Percentiles rank a stretch among this genome's conserved stretches.
Conservation (phyloP, 1,140 invertebrate genomes). For the Babylonia areolata region DNA sequence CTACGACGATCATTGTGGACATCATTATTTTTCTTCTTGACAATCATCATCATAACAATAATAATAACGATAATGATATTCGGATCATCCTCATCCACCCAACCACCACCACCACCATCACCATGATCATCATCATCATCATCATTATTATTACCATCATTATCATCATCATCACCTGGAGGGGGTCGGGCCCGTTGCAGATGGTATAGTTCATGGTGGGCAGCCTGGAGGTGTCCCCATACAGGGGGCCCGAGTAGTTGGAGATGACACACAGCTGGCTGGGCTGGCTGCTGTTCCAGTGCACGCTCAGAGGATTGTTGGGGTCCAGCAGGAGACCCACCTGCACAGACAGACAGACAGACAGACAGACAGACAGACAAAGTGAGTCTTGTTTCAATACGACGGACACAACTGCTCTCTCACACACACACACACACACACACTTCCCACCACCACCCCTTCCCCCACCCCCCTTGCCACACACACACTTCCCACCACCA, state of each 20-base stretch:
- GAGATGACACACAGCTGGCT: conserved; percentile 57
- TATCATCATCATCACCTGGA: conserved; percentile 18
- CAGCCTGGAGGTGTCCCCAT: conserved; percentile 28
- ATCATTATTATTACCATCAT: too few relatives aligned
- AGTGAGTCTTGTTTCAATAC: too few relatives aligned
- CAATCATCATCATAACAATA: too few relatives aligned
- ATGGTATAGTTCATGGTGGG: conserved; percentile 63
- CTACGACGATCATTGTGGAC: too few relatives aligned
- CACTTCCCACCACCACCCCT: background rate
- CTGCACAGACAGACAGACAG: background rate
- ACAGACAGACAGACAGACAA: background rate
- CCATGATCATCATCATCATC: too few relatives aligned
- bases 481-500: background rate
- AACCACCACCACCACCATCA: too few relatives aligned
- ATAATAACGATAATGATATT: too few relatives aligned
- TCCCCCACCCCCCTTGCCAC: background rate
- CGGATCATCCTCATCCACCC: too few relatives aligned
- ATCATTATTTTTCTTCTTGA: too few relatives aligned
- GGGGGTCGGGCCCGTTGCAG: conserved; percentile 59
- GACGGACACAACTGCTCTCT: background rate
- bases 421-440: conserved; percentile 13
- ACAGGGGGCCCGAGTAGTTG: conserved; percentile 57
- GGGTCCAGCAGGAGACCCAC: conserved; percentile 66
- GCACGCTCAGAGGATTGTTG: conserved; percentile 64
- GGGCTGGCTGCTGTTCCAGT: conserved; percentile 57